Percentiles rank a stretch among this genome's conserved stretches.
Evolutionary conservation across 1,140 invertebrate species (phyloP).

Genomic region (Cydia splendana): DNA sequence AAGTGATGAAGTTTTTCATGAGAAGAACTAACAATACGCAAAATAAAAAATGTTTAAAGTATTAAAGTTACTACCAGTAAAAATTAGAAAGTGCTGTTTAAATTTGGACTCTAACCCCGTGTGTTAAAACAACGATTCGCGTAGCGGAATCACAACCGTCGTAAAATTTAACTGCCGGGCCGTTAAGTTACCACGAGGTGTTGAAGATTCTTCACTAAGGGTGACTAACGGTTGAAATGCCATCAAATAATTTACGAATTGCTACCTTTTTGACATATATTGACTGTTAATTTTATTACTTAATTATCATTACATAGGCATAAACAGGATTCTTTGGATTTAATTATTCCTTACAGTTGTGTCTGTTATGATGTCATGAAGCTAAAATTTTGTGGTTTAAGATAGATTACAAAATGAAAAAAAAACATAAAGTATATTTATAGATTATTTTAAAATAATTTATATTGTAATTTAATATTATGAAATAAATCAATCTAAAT

Average conservation of each 20-base stretch:
- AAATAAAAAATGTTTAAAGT: background rate
- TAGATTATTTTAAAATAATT: too few relatives aligned
- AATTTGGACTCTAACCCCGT: background rate
- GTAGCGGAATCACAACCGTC: background rate
- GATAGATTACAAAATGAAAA: too few relatives aligned
- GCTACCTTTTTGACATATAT: background rate
- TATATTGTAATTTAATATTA: too few relatives aligned
- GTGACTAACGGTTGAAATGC: background rate
- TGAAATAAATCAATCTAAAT: too few relatives aligned
- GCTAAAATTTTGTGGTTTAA: too few relatives aligned
- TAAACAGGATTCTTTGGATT: too few relatives aligned
- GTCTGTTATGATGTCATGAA: too few relatives aligned
- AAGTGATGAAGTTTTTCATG: too few relatives aligned
- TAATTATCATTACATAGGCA: background rate
- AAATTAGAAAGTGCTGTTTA: background rate
- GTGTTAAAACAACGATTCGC: background rate
- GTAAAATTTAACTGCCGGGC: conserved; percentile 25
- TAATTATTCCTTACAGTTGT: too few relatives aligned
- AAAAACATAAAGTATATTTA: too few relatives aligned
- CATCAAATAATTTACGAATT: background rate
- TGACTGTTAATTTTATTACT: background rate
- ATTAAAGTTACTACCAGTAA: conserved; percentile 3
- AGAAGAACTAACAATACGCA: background rate
- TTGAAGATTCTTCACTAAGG: conserved; percentile 6
- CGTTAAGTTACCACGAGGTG: conserved; percentile 8